phyloP scores from a whole-genome alignment of 2,888 invertebrate species.

The Synanthedon andrenaeformis region DNA sequence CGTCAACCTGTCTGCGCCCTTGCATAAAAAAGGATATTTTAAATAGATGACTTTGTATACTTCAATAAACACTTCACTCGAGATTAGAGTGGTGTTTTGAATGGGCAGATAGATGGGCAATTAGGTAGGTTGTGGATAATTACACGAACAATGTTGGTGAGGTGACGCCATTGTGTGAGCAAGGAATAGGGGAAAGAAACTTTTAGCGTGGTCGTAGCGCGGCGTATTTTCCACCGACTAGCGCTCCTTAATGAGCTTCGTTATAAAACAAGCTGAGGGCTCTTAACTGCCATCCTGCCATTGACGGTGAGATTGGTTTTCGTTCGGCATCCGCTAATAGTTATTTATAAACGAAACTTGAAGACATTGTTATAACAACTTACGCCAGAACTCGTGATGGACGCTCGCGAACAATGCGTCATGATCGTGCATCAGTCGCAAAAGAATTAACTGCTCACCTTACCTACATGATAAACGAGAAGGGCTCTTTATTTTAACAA shows the following conservation, averaged over 20 bases:
- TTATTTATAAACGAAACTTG: slow-evolving; percentile 57
- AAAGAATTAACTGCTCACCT: slow-evolving; percentile 16
- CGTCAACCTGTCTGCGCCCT: no score
- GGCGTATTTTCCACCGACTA: slow-evolving; percentile 29
- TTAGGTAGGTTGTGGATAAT: slow-evolving; percentile 32
- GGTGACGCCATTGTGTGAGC: slow-evolving; percentile 10
- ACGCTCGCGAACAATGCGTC: slow-evolving; percentile 34
- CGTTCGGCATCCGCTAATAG: slow-evolving; percentile 59
- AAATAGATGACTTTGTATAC: no score
- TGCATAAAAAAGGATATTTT: no score
- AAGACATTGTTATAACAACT: slow-evolving; percentile 36
- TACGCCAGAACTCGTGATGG: slow-evolving; percentile 31
- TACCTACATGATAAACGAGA: slow-evolving; percentile 14
- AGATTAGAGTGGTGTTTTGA: no score
- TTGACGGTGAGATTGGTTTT: slow-evolving; percentile 54
- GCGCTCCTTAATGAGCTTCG: slow-evolving; percentile 54
- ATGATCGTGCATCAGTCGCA: slow-evolving; percentile 30
- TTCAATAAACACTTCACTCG: no score
- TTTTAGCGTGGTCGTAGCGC: slow-evolving; percentile 19
- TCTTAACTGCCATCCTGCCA: slow-evolving; percentile 48
- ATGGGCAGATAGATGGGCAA: no score
- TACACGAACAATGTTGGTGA: slow-evolving; percentile 28
- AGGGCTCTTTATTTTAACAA: slow-evolving; percentile 18
- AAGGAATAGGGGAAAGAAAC: slow-evolving; percentile 24
- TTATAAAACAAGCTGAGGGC: slow-evolving; percentile 61